These are phyloP conservation scores for Orestias chungarensis DNA, from an alignment of 2,797 vertebrate species.

Conservation along the genomic window DNA sequence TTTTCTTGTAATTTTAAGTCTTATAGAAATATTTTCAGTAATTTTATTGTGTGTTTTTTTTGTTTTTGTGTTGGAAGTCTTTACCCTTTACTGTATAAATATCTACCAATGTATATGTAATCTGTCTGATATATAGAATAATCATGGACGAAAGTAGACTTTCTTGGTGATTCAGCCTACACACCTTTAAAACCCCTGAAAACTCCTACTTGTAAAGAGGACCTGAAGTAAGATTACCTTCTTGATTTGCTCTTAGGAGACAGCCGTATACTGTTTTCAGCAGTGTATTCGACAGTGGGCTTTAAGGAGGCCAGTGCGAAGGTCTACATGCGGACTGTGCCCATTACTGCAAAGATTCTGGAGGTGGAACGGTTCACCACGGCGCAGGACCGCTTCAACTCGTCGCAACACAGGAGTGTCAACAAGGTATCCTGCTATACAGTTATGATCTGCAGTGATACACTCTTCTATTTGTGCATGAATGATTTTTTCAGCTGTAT, in stretches of 20 bases:
- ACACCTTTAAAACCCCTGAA: constrained; percentile 25
- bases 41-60: background rate
- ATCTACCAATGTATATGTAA: no score
- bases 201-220: constrained; percentile 48
- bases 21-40: no score
- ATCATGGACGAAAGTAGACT: constrained; percentile 28
- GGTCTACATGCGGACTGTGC: constrained; percentile 84
- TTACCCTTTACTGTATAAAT: no score
- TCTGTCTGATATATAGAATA: no score
- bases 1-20: no score
- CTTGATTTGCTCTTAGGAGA: constrained; percentile 61
- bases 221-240: constrained; percentile 10
- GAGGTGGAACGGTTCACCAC: constrained; percentile 90
- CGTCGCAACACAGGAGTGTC: constrained; percentile 72
- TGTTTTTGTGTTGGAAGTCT: no score
- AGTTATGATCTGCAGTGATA: background rate
- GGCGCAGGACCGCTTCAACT: constrained; percentile 76
- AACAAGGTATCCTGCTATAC: constrained; percentile 66
- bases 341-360: constrained; percentile 84
- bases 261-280: constrained; percentile 85
- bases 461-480: background rate
- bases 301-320: constrained; percentile 86
- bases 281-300: constrained; percentile 87
- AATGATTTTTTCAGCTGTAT: background rate
- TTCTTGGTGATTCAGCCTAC: constrained; percentile 44